Conservation (phyloP, 2,113 vertebrate species). For the Equus quagga region DNA sequence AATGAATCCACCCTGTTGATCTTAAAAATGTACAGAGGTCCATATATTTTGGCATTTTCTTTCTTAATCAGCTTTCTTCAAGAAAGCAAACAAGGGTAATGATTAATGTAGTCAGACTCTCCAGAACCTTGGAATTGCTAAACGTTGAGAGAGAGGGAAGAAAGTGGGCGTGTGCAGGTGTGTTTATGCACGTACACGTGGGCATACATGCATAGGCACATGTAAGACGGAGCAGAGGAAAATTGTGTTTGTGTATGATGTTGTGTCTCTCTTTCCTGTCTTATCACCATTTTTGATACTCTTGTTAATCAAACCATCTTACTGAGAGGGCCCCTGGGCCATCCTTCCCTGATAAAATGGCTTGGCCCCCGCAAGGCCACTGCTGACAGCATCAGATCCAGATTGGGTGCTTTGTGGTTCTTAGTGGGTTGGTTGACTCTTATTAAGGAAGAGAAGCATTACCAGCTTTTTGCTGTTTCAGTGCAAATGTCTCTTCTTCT, state of each 20-base stretch:
- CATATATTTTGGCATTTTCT: not conserved
- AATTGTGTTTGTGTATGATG: not conserved
- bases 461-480: not conserved
- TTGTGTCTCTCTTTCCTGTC: not conserved
- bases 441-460: not conserved
- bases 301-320: not conserved
- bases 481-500: slow-evolving; percentile 53
- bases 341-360: not conserved
- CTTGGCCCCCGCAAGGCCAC: not conserved
- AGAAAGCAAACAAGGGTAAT: not conserved
- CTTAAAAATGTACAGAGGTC: not conserved
- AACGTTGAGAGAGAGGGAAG: not conserved
- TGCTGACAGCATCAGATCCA: not conserved
- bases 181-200: too few species aligned
- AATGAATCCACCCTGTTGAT: not conserved
- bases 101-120: not conserved
- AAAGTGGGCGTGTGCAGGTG: not conserved
- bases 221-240: not conserved
- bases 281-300: not conserved
- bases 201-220: too few species aligned
- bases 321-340: not conserved
- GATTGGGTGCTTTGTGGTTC: not conserved
- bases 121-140: not conserved
- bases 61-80: not conserved
- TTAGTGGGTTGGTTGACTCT: not conserved